Base-by-base conservation (phyloP, 2,888 invertebrate species). In the Aleiodes leptofemur region DNA sequence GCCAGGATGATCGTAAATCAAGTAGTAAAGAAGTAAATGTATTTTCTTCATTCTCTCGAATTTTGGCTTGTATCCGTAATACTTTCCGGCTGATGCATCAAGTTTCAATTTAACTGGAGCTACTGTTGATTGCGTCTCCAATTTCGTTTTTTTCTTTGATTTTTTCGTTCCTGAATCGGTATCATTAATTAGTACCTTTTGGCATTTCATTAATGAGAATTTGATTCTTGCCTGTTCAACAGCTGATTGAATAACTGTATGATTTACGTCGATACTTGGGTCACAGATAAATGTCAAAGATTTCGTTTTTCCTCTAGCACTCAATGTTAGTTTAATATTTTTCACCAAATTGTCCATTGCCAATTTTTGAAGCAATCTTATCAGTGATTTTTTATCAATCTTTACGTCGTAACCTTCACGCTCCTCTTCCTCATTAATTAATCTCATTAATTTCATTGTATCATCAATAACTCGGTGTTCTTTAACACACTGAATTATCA, bases 21-120 rank as follows among this genome's bases (percentile, higher is more conserved):
- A 85, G 85, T 95, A 95, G 87, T 91, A 95, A 13, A 96, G 84
- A 79, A 94, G 91, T 80, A 93, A 91, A 84, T 96, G 96, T 55
- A 95, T 84, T 3, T 92, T 89, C 76, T 93, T 91, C 88, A 94
- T 92, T 59, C 95, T 91, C 11, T 93, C 88, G 84, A 94, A 94
- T 88, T 95, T 95, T 0, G 95, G 93, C 73, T 91, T 88, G 78
- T 90, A 91, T 7, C 92, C 92, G 81, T 92, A 91, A 57, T 86
- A 84, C 80, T 86, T 90, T 5, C 90, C 91, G 6, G 87, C 81
- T 79, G 82, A 81, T 86, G 48, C 9, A 57, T 68, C 56, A 7
- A 11, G 23, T 13, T 43, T 56, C 9, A 73, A 43, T 11, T 66
- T 56, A 14, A 9, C 11, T 3, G 72, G 14, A n/a, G 9, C 8